Base-by-base conservation (phyloP, 2,113 vertebrate species). In the Nansenia antarctica region DNA sequence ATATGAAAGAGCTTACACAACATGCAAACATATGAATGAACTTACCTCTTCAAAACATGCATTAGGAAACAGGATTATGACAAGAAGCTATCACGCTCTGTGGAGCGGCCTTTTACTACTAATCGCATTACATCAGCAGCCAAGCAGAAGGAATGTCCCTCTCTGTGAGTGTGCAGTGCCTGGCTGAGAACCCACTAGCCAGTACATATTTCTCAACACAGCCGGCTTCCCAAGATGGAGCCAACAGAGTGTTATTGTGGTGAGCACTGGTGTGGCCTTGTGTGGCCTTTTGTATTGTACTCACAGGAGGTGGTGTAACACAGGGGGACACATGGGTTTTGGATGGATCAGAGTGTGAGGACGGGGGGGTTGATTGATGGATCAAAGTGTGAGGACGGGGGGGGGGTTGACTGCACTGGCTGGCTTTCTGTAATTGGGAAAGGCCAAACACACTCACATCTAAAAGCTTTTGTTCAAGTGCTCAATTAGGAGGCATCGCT, bases 171-270 rank as follows among this genome's bases (percentile, higher is more conserved):
- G 59, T 61, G 2, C 24, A 65, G 1, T 49, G 15, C 45, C 20
- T 49, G 69, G 74, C 73, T 66, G 64, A 52, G 58, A 78, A 69
- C 26, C 52, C 24, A 69, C 37, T 35, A 7, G 67, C 73, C 59
- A 42, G 55, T 55, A 20, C 72, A 55, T 63, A 80, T 84, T 85
- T 84, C 80, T 58, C 69, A 87, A 85, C 71, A 79, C 64, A 49
- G 54, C 57, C 68, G 67, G 73, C 81, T 74, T 80, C 83, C 69
- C 79, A 73, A 82, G 73, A 78, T 76, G 60, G 80, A 73, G 78
- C 69, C 57, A 76, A 76, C 72, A 80, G 68, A 54, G 73, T 39
- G 65, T 70, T 64, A 67, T 73, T 67, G 72, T 74, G 61, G 42
- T 11, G 49, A 71, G 67, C 29, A 55, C 66, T 79, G 67, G 62